These are phyloP conservation scores for Ptyas mucosa DNA, from an alignment of 2,113 vertebrate species.

Conservation along the genomic window DNA sequence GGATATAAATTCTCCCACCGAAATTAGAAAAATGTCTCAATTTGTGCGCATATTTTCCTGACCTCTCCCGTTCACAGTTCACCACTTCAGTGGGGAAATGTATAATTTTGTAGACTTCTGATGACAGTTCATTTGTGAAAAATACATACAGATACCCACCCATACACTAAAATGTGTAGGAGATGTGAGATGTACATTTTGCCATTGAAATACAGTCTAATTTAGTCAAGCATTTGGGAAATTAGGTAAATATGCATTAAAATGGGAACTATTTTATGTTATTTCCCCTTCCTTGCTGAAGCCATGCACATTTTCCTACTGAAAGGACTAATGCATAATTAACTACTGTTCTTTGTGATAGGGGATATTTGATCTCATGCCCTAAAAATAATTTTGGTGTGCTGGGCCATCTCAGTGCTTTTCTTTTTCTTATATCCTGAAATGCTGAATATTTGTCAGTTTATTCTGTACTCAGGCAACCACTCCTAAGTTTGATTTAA, in stretches of 20 bases:
- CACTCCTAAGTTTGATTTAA: slow-evolving; percentile 20
- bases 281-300: background rate
- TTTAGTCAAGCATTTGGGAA: background rate
- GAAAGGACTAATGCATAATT: slow-evolving; percentile 20
- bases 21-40: background rate
- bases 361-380: background rate
- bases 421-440: background rate
- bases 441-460: background rate
- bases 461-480: background rate
- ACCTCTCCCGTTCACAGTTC: background rate
- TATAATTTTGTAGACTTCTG: background rate
- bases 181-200: background rate
- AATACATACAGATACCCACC: background rate
- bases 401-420: background rate
- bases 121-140: background rate
- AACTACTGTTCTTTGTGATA: background rate
- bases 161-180: background rate
- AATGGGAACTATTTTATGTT: background rate
- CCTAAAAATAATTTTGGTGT: background rate
- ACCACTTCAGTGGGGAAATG: background rate
- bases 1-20: background rate
- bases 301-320: background rate
- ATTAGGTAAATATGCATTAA: background rate
- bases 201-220: background rate
- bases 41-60: background rate